Percentiles rank a stretch among this genome's conserved stretches.
phyloP scores from a whole-genome alignment of 2,113 vertebrate species.

The Mus spicilegus region DNA sequence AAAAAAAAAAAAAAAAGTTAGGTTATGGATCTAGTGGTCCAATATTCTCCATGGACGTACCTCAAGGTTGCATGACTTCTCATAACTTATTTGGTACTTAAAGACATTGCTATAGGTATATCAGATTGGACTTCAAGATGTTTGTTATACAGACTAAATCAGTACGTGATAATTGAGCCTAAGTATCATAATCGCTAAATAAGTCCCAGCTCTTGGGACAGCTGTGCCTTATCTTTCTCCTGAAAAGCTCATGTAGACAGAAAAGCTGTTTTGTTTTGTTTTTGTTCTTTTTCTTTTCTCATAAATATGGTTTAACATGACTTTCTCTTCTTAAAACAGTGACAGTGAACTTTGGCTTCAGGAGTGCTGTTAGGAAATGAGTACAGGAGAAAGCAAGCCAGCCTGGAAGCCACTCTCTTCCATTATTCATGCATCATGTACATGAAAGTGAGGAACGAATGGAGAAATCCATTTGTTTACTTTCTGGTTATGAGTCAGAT shows the following conservation, averaged over 20 bases:
- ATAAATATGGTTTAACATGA: neutral
- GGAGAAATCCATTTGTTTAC: slow-evolving; percentile 64
- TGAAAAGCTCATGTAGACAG: neutral
- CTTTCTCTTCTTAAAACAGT: slow-evolving; percentile 26
- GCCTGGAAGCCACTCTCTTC: slow-evolving; percentile 51
- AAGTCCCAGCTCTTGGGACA: neutral
- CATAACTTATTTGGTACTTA: neutral
- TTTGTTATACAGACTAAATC: neutral
- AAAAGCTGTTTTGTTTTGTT: neutral
- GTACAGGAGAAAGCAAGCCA: slow-evolving; percentile 1
- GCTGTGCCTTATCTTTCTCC: neutral
- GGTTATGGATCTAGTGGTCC: neutral
- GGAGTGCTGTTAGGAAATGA: neutral
- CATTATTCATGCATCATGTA: slow-evolving; percentile 60
- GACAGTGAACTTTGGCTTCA: slow-evolving; percentile 23
- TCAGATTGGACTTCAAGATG: neutral
- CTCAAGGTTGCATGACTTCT: neutral
- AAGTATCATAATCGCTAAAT: neutral
- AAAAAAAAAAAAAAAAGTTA: neutral
- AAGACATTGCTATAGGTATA: neutral
- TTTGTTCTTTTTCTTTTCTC: neutral
- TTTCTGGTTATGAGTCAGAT: neutral
- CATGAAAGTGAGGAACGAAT: slow-evolving; percentile 40
- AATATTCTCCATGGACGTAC: neutral
- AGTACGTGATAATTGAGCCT: neutral